Evolutionary conservation across 2,113 vertebrate genomes (phyloP).

Genomic region (Mola mola): DNA sequence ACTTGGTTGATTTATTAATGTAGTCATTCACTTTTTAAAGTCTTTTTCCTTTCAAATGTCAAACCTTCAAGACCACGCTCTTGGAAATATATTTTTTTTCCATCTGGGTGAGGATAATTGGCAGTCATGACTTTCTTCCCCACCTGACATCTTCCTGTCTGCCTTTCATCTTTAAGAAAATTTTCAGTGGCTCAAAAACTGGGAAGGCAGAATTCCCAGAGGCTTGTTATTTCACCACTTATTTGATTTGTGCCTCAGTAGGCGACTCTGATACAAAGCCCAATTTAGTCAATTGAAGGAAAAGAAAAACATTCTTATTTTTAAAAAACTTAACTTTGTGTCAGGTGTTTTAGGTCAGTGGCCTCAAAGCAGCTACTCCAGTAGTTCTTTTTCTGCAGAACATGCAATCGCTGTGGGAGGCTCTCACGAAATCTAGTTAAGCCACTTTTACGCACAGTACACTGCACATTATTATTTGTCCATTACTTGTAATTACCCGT

Average conservation of each 20-base stretch:
- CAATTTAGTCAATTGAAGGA: slow-evolving; percentile 16
- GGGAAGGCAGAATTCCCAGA: neutral
- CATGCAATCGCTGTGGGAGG: slow-evolving; percentile 46
- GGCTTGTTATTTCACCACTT: neutral
- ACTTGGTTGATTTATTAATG: slow-evolving; percentile 52
- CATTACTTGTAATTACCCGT: slow-evolving; percentile 77
- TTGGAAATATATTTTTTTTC: slow-evolving; percentile 14
- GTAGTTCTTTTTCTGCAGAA: slow-evolving; percentile 1
- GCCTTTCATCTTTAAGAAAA: slow-evolving; percentile 28
- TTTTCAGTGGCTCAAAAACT: slow-evolving; percentile 9
- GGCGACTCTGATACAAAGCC: neutral
- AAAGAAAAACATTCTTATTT: slow-evolving; percentile 9
- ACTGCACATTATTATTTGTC: slow-evolving; percentile 69
- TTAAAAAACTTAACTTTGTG: slow-evolving; percentile 10
- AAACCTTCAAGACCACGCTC: slow-evolving; percentile 19
- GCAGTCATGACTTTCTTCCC: slow-evolving; percentile 29
- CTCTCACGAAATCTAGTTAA: slow-evolving; percentile 52
- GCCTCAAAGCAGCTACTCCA: slow-evolving; percentile 7
- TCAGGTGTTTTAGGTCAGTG: slow-evolving; percentile 33
- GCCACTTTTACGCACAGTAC: slow-evolving; percentile 66
- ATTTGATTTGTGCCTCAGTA: slow-evolving; percentile 32
- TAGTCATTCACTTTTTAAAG: slow-evolving; percentile 49
- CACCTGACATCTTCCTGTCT: slow-evolving; percentile 47
- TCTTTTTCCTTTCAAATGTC: slow-evolving; percentile 44
- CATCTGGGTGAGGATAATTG: slow-evolving; percentile 13